Evolutionary conservation across 2,797 vertebrate genomes (phyloP).

Genomic region (Sphenopsis melanotis): DNA sequence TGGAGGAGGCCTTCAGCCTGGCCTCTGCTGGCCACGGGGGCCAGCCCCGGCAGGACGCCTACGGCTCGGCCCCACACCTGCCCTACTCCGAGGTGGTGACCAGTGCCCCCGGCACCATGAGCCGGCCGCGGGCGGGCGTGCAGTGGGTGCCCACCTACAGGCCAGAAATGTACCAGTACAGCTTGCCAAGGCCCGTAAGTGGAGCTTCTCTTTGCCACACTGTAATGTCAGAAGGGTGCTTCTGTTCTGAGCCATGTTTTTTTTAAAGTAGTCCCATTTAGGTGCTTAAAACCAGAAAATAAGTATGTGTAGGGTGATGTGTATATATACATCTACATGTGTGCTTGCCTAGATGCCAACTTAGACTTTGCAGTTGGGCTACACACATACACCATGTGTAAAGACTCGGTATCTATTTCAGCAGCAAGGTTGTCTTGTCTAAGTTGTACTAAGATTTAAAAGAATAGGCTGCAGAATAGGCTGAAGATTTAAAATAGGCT

Average conservation of each 20-base stretch:
- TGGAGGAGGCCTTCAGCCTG: conserved; percentile 98
- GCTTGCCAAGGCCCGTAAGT: conserved; percentile 92
- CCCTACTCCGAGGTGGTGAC: conserved; percentile 93
- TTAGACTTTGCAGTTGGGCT: neutral
- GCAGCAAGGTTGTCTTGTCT: neutral
- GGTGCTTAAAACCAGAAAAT: neutral
- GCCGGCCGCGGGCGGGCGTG: conserved; percentile 81
- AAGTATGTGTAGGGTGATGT: neutral
- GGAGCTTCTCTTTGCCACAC: neutral
- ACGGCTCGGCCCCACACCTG: conserved; percentile 83
- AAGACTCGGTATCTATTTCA: neutral
- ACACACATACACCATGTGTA: no score
- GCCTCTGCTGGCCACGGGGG: conserved; percentile 90
- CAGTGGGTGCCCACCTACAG: conserved; percentile 95
- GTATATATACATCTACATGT: neutral
- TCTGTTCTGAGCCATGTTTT: fast-evolving
- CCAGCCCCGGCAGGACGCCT: conserved; percentile 83
- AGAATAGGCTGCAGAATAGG: neutral
- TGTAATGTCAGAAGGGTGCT: neutral
- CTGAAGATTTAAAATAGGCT: neutral
- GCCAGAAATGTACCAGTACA: conserved; percentile 92
- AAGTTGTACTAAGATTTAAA: neutral
- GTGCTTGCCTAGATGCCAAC: neutral
- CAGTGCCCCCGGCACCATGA: conserved; percentile 93
- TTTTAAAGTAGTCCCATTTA: neutral